Evolutionary conservation across 2,797 vertebrate genomes (phyloP), one percentile per base, ranked within the genome.

Genomic region (Limosa lapponica): DNA sequence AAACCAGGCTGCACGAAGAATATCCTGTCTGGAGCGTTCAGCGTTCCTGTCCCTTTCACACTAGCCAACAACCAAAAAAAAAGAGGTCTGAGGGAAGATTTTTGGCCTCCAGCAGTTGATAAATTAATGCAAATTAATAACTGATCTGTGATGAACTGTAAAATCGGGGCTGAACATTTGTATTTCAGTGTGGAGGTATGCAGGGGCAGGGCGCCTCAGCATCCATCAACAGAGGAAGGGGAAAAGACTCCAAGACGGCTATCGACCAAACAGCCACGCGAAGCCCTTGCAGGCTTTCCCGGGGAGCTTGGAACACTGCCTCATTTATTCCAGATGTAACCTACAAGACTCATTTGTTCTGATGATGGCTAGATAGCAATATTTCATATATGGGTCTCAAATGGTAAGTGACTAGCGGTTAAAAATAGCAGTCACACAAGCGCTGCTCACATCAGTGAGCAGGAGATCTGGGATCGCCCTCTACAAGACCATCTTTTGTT

Each of bases 261-360:
- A 32, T 79, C 3, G 4, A 78, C 52, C 48, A 93, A 95, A 87
- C 34, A 82, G 90, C 73, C 77, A 32, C 1, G 2, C 14, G 13
- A 87, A 93, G 43, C 39, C 44, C 70, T 90, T 79, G 39, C 52
- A 73, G 52, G 77, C 85, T 84, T 94, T 96, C 82, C 93, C 0
- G 2, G 44, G 59, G 93, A 95, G 62, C 37, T 81, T 93, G 91
- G 79, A 92, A 87, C 64, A 65, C 43, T 85, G 92, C 78, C 94
- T 96, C 74, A 90, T 92, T 83, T 71, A 61, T 91, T 91, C 89
- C 93, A 90, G 37, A 32, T 89, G 91, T 85, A 59, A 82, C 55
- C 82, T 54, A 86, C 87, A 86, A 82, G 93, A 67, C 37, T 79
- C 34, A 49, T 82, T 89, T 84, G 51, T 73, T 91, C 79, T 67